Evolutionary conservation across 1,140 invertebrate genomes (phyloP).

Genomic region (Hypothenemus hampei): DNA sequence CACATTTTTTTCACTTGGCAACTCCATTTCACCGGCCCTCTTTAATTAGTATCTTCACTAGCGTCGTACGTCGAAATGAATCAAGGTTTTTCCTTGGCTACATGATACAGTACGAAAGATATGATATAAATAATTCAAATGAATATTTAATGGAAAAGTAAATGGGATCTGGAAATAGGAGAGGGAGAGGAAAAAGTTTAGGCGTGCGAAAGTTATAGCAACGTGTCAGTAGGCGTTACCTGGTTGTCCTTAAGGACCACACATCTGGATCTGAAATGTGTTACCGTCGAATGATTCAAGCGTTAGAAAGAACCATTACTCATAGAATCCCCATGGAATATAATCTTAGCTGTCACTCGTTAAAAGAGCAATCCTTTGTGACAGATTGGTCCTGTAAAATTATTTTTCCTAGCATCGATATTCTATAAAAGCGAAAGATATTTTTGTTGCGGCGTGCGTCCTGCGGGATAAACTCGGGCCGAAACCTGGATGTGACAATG

Average conservation of each 20-base stretch:
- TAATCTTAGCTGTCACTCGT: slow-evolving; percentile 36
- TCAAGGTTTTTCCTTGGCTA: no score
- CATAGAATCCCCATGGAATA: slow-evolving; percentile 31
- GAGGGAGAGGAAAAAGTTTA: no score
- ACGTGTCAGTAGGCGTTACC: slow-evolving; percentile 2
- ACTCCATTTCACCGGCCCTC: no score
- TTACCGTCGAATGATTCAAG: slow-evolving; percentile 15
- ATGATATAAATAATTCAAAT: no score
- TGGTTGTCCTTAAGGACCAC: slow-evolving; percentile 24
- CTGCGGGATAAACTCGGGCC: slow-evolving; percentile 16
- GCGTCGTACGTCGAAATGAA: no score
- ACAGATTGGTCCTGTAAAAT: slow-evolving; percentile 39
- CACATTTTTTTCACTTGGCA: no score
- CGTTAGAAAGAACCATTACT: slow-evolving; percentile 38
- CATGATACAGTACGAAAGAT: no score
- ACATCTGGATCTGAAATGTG: slow-evolving; percentile 11
- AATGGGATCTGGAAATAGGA: no score
- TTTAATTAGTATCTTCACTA: no score
- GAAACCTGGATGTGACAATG: slow-evolving; percentile 32
- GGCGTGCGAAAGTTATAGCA: no score
- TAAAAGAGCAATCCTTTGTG: slow-evolving; percentile 38
- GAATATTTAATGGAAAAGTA: no score
- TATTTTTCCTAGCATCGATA: slow-evolving; percentile 33
- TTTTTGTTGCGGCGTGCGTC: slow-evolving; percentile 15
- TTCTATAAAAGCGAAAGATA: slow-evolving; percentile 26